Conservation (phyloP, 2,888 invertebrate genomes). For the Scaptomyza tumidula region DNA sequence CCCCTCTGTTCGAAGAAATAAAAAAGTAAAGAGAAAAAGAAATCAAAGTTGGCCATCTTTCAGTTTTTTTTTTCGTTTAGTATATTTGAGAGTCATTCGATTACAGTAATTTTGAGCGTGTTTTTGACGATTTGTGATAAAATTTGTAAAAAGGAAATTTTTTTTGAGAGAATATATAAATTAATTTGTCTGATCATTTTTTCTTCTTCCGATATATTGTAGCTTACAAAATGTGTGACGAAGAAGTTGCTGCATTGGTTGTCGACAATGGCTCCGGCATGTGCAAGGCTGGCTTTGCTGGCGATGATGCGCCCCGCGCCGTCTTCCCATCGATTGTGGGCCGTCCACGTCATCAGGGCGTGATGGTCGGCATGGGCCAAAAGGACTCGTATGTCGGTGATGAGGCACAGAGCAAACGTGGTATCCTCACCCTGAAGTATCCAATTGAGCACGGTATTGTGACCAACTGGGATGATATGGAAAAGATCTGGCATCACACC, state of each 20-base stretch:
- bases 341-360: conserved; percentile 94
- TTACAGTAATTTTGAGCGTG: background rate
- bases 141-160: background rate
- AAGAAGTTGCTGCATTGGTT: conserved; percentile 97
- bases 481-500: conserved; percentile 99
- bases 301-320: conserved; percentile 94
- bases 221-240: conserved; percentile 93
- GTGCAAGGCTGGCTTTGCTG: conserved; percentile 97
- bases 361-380: conserved; percentile 97
- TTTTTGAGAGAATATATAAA: background rate
- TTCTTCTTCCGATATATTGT: conserved; percentile 38
- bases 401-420: conserved; percentile 93
- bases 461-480: conserved; percentile 99
- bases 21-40: background rate
- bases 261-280: conserved; percentile 97
- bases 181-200: conserved; percentile 31
- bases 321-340: conserved; percentile 96
- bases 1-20: conserved; percentile 15
- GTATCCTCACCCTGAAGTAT: conserved; percentile 97
- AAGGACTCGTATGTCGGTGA: conserved; percentile 95
- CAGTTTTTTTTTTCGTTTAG: background rate
- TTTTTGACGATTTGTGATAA: background rate
- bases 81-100: background rate
- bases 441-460: conserved; percentile 99
- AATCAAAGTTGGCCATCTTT: background rate